Evolutionary conservation across 2,797 vertebrate genomes (phyloP).

Genomic region (Paguma larvata): DNA sequence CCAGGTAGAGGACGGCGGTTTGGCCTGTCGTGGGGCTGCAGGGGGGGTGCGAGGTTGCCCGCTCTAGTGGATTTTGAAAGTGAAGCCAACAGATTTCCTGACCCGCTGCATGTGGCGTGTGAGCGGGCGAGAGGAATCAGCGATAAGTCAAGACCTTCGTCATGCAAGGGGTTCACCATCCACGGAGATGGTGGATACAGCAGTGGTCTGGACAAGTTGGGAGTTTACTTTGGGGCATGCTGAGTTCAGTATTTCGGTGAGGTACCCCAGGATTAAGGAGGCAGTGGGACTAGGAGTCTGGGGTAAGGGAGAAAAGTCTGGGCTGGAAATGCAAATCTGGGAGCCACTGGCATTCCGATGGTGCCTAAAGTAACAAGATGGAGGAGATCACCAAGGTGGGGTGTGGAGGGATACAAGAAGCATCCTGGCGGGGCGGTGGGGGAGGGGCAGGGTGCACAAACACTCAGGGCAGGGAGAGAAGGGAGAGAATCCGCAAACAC

Average conservation of each 20-base stretch:
- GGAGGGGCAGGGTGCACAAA: no score
- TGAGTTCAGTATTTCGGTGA: background rate
- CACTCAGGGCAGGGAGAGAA: background rate
- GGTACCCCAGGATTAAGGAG: background rate
- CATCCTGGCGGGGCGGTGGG: no score
- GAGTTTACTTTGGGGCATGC: background rate
- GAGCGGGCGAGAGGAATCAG: background rate
- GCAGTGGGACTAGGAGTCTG: background rate
- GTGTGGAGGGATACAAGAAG: background rate
- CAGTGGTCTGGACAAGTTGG: accelerated
- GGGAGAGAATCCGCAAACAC: background rate
- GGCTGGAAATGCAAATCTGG: background rate
- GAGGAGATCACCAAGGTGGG: background rate
- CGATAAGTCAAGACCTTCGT: background rate
- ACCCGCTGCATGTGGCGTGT: background rate
- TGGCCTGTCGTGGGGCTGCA: background rate
- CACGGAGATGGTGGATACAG: background rate
- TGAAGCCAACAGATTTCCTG: background rate
- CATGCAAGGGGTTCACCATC: background rate
- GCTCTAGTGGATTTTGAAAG: background rate
- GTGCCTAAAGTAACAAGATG: background rate
- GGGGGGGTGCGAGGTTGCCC: background rate
- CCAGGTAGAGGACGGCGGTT: background rate
- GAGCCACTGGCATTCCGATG: background rate
- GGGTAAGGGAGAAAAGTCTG: background rate